phyloP scores from a whole-genome alignment of 2,888 invertebrate genomes.

The Polymixis lichenea region DNA sequence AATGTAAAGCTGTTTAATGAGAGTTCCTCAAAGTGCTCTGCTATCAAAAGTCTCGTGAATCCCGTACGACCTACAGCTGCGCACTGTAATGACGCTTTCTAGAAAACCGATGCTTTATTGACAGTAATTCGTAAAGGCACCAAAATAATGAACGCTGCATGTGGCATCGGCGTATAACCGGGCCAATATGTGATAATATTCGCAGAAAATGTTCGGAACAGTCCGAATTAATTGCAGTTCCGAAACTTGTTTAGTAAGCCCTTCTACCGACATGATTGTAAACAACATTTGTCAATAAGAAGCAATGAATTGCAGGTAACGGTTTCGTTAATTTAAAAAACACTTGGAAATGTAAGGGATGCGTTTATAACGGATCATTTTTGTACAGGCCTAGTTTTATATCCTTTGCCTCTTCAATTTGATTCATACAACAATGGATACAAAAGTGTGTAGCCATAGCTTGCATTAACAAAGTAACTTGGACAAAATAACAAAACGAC shows the following conservation, averaged over 20 bases:
- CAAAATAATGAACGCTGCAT: constrained; percentile 80
- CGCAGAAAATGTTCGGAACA: constrained; percentile 65
- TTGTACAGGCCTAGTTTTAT: background rate
- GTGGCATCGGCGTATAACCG: constrained; percentile 73
- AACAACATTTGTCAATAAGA: constrained; percentile 44
- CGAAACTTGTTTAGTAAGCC: constrained; percentile 69
- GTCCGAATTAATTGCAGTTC: constrained; percentile 64
- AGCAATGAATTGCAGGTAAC: constrained; percentile 20
- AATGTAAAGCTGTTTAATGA: constrained; percentile 59
- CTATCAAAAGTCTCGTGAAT: constrained; percentile 64
- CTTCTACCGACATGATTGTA: constrained; percentile 51
- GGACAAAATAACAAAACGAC: constrained; percentile 22
- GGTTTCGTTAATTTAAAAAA: constrained; percentile 21
- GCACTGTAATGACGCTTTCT: constrained; percentile 79
- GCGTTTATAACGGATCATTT: background rate
- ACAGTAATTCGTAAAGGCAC: constrained; percentile 82
- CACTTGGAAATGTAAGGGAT: background rate
- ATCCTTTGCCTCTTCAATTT: background rate
- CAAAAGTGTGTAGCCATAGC: background rate
- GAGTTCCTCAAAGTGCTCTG: constrained; percentile 55
- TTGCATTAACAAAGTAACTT: background rate
- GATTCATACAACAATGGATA: background rate
- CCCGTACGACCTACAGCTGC: constrained; percentile 81
- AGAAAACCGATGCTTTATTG: constrained; percentile 84
- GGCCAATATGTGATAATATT: constrained; percentile 69